A percentile compares a stretch with the other conserved stretches of the same genome.
These are phyloP conservation scores for Anser cygnoides DNA, from an alignment of 2,113 vertebrate genomes.

Conservation along the genomic window DNA sequence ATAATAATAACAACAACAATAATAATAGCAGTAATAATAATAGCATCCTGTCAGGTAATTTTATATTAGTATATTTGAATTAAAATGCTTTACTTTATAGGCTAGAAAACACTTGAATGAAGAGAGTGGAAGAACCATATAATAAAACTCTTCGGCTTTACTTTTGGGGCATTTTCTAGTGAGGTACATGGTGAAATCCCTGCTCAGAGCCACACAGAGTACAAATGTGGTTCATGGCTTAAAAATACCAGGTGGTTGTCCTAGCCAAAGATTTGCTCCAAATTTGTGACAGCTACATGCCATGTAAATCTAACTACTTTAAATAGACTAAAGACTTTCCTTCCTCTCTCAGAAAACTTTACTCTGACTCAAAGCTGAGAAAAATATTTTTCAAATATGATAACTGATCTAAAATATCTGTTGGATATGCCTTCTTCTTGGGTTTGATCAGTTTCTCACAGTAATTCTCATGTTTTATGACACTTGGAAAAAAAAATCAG, in stretches of 20 bases:
- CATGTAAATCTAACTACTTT: neutral
- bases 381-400: neutral
- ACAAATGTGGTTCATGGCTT: neutral
- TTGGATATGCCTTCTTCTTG: neutral
- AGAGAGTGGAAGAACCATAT: neutral
- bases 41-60: neutral
- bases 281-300: too few relatives aligned
- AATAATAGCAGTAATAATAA: too few relatives aligned
- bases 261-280: neutral
- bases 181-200: neutral
- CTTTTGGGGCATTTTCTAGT: neutral
- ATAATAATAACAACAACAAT: neutral
- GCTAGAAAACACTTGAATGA: neutral
- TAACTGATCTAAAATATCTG: neutral
- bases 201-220: neutral
- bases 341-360: neutral
- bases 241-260: neutral
- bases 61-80: neutral
- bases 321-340: neutral
- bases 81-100: neutral
- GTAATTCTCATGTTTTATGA: neutral
- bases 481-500: neutral
- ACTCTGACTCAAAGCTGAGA: neutral
- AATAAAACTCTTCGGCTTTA: neutral
- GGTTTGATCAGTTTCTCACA: neutral